phyloP scores from a whole-genome alignment of 2,888 invertebrate species.

The Galerucella pusilla region DNA sequence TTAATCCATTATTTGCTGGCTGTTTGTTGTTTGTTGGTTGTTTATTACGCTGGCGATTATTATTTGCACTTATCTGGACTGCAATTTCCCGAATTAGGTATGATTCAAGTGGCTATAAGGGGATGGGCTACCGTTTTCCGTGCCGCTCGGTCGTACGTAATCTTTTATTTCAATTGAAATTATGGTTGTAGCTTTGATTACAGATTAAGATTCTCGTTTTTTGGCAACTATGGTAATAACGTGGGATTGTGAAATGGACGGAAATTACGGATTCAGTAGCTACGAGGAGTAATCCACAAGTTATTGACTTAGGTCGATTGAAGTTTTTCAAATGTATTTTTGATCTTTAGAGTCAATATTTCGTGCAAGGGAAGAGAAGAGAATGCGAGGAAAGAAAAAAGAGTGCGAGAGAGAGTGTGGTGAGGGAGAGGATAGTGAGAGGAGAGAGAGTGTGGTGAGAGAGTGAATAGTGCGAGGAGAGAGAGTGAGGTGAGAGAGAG shows the following conservation, averaged over 20 bases:
- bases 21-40: constrained; percentile 44
- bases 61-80: constrained; percentile 40
- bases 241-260: neutral
- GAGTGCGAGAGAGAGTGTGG: too few species aligned
- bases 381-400: too few species aligned
- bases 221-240: neutral
- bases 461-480: too few species aligned
- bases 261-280: neutral
- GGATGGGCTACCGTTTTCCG: constrained; percentile 25
- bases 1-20: constrained; percentile 50
- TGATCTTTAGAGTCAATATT: too few species aligned
- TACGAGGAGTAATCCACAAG: too few species aligned
- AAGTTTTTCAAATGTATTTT: too few species aligned
- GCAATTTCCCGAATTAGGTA: constrained; percentile 19
- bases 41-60: constrained; percentile 45
- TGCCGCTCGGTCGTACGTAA: neutral
- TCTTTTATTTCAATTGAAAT: constrained; percentile 10
- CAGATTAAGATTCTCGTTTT: neutral
- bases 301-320: too few species aligned
- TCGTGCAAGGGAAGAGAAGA: too few species aligned
- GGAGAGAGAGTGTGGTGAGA: too few species aligned
- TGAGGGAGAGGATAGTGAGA: too few species aligned
- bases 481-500: too few species aligned
- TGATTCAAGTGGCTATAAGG: constrained; percentile 23
- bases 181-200: constrained; percentile 21